Conservation (phyloP, 2,113 vertebrate genomes). For the Lota lota region DNA sequence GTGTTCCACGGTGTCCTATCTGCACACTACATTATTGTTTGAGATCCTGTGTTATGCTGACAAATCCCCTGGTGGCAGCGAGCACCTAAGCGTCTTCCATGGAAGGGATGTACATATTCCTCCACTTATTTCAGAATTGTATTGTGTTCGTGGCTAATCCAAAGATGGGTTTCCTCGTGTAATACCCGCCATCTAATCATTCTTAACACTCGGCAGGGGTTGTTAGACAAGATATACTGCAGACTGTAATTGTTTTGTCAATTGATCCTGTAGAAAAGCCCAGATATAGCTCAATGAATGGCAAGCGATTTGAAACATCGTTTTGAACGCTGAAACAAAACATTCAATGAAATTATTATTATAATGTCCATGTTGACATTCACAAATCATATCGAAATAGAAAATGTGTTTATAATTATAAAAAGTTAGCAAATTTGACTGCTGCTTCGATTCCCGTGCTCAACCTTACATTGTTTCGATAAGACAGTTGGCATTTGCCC, state of each 20-base stretch:
- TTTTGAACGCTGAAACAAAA: conserved; percentile 1
- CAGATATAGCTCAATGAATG: conserved; percentile 45
- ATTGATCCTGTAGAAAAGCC: conserved; percentile 55
- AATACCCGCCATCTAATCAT: conserved; percentile 72
- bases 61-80: conserved; percentile 75
- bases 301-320: conserved; percentile 20
- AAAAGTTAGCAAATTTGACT: too few relatives aligned
- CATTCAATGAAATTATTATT: conserved; percentile 5
- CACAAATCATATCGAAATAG: conserved; percentile 12
- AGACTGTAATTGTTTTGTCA: conserved; percentile 72
- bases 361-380: neutral
- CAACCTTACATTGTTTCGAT: too few relatives aligned
- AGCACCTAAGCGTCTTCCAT: conserved; percentile 73
- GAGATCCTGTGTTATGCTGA: conserved; percentile 76
- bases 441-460: too few relatives aligned
- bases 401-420: too few relatives aligned
- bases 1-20: conserved; percentile 68
- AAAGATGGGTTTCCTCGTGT: conserved; percentile 68
- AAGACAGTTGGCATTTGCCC: too few relatives aligned
- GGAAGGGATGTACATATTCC: conserved; percentile 71
- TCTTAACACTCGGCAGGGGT: conserved; percentile 61
- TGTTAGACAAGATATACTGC: conserved; percentile 67
- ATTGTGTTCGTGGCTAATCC: conserved; percentile 72
- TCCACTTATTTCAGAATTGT: conserved; percentile 70
- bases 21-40: conserved; percentile 64